phyloP scores from a whole-genome alignment of 2,113 vertebrate genomes.

The Myotis brandtii region DNA sequence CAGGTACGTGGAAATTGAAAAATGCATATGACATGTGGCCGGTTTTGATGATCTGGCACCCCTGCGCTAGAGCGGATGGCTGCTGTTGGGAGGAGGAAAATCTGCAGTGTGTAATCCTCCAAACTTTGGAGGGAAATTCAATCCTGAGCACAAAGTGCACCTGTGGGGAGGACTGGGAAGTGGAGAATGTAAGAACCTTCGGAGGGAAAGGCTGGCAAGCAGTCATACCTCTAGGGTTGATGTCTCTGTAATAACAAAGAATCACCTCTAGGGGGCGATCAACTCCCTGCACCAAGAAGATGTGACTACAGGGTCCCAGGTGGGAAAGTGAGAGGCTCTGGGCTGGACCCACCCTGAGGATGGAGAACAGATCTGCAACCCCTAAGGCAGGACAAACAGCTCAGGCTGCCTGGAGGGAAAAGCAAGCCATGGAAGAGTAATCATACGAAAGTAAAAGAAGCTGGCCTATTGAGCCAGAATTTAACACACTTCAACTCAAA shows the following conservation, averaged over 20 bases:
- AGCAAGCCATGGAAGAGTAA: background rate
- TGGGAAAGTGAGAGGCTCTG: background rate
- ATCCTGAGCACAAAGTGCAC: background rate
- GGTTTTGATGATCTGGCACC: background rate
- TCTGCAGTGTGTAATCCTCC: too few species aligned
- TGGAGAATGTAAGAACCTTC: background rate
- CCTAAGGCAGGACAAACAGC: too few species aligned
- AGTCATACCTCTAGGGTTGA: accelerated
- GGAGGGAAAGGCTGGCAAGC: accelerated
- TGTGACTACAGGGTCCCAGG: accelerated
- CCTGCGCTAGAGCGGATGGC: background rate
- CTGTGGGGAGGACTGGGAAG: background rate
- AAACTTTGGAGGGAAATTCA: background rate
- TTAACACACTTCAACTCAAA: background rate
- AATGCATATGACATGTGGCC: background rate
- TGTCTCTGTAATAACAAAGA: background rate
- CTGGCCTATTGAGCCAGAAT: background rate
- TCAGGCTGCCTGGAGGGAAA: background rate
- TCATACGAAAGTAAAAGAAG: background rate
- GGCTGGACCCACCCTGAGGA: background rate
- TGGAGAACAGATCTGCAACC: accelerated
- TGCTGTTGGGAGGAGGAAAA: background rate
- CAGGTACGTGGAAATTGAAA: background rate
- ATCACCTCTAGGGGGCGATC: background rate
- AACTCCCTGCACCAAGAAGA: accelerated